phyloP scores from a whole-genome alignment of 2,797 vertebrate genomes.

The Sebastes hubbsi region DNA sequence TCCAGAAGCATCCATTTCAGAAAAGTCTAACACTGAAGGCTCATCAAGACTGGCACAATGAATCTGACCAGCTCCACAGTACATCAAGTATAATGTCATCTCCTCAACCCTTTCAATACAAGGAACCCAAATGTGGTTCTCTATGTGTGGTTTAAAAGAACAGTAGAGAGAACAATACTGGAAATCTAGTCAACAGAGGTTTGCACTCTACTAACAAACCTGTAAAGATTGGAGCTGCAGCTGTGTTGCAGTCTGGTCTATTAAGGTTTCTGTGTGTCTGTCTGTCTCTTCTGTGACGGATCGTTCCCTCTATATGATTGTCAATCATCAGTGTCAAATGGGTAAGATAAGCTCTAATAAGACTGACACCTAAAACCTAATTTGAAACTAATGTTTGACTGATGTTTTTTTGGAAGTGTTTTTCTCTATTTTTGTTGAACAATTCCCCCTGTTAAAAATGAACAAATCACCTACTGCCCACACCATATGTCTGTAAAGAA shows the following conservation, averaged over 20 bases:
- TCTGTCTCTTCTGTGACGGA: not conserved
- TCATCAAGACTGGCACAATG: not conserved
- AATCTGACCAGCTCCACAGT: not conserved
- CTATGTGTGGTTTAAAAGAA: not conserved
- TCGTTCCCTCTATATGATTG: not conserved
- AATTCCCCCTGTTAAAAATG: not conserved
- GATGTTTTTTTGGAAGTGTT: not conserved
- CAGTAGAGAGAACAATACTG: not conserved
- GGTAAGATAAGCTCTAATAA: not conserved
- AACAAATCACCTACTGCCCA: not conserved
- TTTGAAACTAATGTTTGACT: not conserved
- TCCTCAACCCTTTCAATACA: not conserved
- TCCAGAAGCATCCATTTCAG: not conserved
- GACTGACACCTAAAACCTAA: not conserved
- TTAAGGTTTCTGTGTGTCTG: not conserved
- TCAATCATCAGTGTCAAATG: not conserved
- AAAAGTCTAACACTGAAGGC: not conserved
- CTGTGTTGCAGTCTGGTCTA: not conserved
- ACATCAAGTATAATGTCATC: not conserved
- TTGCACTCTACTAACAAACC: not conserved
- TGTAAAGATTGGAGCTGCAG: not conserved
- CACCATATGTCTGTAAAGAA: not conserved
- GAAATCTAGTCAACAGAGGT: not conserved
- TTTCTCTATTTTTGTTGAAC: not conserved
- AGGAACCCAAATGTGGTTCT: not conserved